A percentile compares a stretch with the other conserved stretches of the same genome.
These are phyloP conservation scores for Colistium nudipinnis DNA, from an alignment of 2,113 vertebrate species.

Conservation along the genomic window DNA sequence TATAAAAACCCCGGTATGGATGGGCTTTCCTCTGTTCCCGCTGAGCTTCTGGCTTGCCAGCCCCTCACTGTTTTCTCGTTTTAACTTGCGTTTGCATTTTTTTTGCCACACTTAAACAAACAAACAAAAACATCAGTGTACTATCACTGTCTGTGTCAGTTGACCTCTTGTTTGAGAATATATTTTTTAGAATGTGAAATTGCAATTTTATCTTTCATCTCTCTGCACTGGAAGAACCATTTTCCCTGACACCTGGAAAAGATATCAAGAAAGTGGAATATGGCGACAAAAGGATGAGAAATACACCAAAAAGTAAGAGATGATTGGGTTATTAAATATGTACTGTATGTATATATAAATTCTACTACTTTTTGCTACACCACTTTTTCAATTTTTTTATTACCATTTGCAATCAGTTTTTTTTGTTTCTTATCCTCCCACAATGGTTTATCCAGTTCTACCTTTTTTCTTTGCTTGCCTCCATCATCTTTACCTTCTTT, in stretches of 20 bases:
- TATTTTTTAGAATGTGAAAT: constrained; percentile 13
- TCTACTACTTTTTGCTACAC: neutral
- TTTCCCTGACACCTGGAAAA: constrained; percentile 36
- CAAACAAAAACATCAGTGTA: constrained; percentile 1
- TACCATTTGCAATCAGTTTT: neutral
- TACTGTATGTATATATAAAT: neutral
- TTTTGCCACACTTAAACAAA: constrained; percentile 14
- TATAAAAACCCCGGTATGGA: constrained; percentile 91
- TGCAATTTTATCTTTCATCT: neutral
- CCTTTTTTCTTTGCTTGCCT: neutral
- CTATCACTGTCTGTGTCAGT: constrained; percentile 17
- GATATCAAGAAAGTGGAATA: constrained; percentile 59
- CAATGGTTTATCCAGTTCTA: neutral
- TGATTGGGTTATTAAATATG: neutral
- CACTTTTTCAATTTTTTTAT: constrained; percentile 16
- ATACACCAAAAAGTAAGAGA: constrained; percentile 57
- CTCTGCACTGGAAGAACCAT: constrained; percentile 29
- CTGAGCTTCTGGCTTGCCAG: constrained; percentile 39
- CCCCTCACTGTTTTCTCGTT: constrained; percentile 1
- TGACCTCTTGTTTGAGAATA: constrained; percentile 19
- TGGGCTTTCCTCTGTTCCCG: constrained; percentile 83
- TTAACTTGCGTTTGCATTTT: neutral
- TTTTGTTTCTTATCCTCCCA: neutral
- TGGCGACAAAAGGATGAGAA: constrained; percentile 43
- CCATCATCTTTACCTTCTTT: neutral